A percentile compares a stretch with the other conserved stretches of the same genome.
phyloP scores from a whole-genome alignment of 2,888 invertebrate genomes.

The Dolomedes plantarius region DNA sequence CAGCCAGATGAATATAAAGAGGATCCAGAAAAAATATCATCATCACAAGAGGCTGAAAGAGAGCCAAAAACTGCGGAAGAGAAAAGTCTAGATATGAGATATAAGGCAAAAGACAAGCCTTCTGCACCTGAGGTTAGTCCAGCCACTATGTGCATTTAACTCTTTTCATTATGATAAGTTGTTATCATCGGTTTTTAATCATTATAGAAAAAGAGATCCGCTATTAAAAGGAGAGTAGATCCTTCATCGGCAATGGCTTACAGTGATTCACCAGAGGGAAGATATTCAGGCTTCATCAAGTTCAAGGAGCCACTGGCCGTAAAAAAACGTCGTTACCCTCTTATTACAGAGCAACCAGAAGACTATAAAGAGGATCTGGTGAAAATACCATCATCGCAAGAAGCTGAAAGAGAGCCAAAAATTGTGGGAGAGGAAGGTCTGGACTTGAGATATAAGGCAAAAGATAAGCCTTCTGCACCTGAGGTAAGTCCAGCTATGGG shows the following conservation, averaged over 20 bases:
- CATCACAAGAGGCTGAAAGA: background rate
- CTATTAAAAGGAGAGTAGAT: too few relatives aligned
- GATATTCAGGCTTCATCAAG: background rate
- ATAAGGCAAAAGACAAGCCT: too few relatives aligned
- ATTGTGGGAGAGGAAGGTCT: background rate
- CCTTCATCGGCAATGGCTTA: background rate
- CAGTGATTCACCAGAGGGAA: slow-evolving; percentile 18
- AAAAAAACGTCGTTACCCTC: background rate
- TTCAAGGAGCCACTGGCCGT: background rate
- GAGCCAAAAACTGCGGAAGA: background rate
- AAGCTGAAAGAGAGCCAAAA: background rate
- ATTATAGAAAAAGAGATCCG: too few relatives aligned
- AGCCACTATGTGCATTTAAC: too few relatives aligned
- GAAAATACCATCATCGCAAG: too few relatives aligned
- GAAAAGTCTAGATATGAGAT: background rate
- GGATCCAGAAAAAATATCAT: background rate
- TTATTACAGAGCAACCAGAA: too few relatives aligned
- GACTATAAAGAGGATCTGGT: background rate
- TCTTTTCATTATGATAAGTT: too few relatives aligned
- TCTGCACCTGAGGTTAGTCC: background rate
- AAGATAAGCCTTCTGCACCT: too few relatives aligned
- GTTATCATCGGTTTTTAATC: too few relatives aligned
- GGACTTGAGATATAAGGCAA: too few relatives aligned
- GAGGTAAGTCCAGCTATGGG: too few relatives aligned
- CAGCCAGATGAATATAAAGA: background rate